Base-by-base conservation (phyloP, 2,797 vertebrate species). In the Rhynchonycteris naso region DNA sequence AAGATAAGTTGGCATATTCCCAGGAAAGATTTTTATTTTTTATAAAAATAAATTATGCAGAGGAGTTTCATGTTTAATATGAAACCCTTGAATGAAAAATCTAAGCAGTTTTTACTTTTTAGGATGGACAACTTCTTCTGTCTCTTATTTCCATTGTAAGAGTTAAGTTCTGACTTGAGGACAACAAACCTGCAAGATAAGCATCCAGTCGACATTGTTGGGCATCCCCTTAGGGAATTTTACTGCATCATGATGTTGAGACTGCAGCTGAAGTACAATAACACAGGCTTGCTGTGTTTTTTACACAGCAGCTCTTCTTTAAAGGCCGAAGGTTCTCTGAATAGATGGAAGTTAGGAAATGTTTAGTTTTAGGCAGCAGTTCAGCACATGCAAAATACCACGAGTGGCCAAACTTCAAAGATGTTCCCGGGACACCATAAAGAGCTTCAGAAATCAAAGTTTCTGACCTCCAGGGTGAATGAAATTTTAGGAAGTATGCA, bases 391-490 rank as follows among this genome's bases (percentile, higher is more conserved):
- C 71, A 94, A 96, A 96, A 85, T 74, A 33, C 76, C 92, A 59
- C 0, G 35, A 96, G 54, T 72, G 61, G 71, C 69, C 90, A 94
- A 54, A 92, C 72, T 93, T 93, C 47, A 97, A 79, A 95, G 96
- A 95, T 69, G 83, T 95, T 90, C 56, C 88, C 83, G 1, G 80
- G 85, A 92, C 75, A 50, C 47, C 52, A 79, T 47, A 4, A 86
- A 94, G 95, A 75, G 38, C 68, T 94, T 59, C 79, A 97, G 95
- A 94, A 94, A 69, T 61, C 75, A 18, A 80, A 97, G 83, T 97
- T 97, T 94, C 94, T 97, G 96, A 96, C 95, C 91, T 97, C 96
- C 35, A 33, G 33, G 81, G 89, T 97, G 86, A 97, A 93, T 96
- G 96, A 97, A 96, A 94, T 97, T 96, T 96, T 80, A 90, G 96